Conservation (phyloP, 2,113 vertebrate genomes). For the Meleagris gallopavo region DNA sequence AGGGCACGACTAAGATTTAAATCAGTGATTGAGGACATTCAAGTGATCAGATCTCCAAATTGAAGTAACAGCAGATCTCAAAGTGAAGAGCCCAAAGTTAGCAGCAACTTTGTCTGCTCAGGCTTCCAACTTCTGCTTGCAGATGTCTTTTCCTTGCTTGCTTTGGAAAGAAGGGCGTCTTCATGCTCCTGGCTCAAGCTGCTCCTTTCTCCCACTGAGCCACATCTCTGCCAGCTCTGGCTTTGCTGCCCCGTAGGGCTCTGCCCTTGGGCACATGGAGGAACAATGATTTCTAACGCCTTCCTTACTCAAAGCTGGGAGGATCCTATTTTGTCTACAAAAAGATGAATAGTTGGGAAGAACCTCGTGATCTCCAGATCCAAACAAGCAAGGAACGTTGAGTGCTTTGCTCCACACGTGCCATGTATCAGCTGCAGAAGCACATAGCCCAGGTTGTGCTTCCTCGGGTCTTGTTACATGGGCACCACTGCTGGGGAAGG, state of each 20-base stretch:
- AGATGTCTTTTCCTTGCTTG: rapidly evolving
- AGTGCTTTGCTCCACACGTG: neutral
- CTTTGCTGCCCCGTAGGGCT: neutral
- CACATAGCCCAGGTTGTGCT: too few species aligned
- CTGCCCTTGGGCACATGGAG: neutral
- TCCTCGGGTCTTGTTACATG: neutral
- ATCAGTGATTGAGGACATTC: neutral
- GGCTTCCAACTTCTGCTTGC: neutral
- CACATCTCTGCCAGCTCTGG: neutral
- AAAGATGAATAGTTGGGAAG: neutral
- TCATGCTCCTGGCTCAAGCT: neutral
- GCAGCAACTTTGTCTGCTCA: neutral
- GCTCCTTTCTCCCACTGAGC: neutral
- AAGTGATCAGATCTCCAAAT: neutral
- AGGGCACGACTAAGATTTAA: neutral
- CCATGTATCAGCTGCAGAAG: neutral
- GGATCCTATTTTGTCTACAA: neutral
- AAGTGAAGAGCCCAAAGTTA: neutral
- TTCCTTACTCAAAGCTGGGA: neutral
- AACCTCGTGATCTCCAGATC: neutral
- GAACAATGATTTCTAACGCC: neutral
- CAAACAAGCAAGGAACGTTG: neutral
- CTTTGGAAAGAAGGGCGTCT: neutral
- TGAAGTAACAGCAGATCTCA: neutral
- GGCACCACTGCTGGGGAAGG: neutral